Base-by-base conservation (phyloP, 1,140 invertebrate species). In the Zophobas morio region DNA sequence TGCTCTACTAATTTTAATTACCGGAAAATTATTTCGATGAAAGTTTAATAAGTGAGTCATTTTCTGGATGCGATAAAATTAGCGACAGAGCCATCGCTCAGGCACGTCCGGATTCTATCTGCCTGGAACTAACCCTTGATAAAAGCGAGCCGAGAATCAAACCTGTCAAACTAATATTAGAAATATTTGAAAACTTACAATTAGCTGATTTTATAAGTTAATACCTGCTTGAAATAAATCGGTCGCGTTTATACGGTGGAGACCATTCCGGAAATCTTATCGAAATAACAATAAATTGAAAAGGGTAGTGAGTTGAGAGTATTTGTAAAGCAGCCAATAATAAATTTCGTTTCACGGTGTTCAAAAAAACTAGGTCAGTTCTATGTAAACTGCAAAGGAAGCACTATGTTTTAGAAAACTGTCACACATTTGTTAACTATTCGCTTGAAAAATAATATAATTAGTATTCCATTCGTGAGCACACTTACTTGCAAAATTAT, bases 241-340 rank as follows among this genome's bases (percentile, higher is more conserved):
- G n/a, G n/a, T 51, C n/a, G n/a, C 35, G 57, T 60, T 37, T 60
- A 40, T 60, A 33, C n/a, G 37, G 4, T 20, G n/a, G 49, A 20
- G n/a, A 51, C 60, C 39, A 40, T 42, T 20, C 36, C 60, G 60
- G 39, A 66, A 66, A 66, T 66, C 60, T 39, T 66, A 40, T 51
- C 39, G 60, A 66, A 66, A 66, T 36, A 66, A 42, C 37, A 66
- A 66, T 66, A 66, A 66, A 66, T 66, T 66, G 60, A 66, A 66
- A 42, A 42, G 60, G 37, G 39, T 66, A 42, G 60, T 66, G 42
- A 66, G 42, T 20, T 20, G 37, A 4, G 49, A 4, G 49, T 51
- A 51, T 51, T 51, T 51, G 49, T 20, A 20, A 66, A 66, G 20
- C 60, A 40, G 39, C 20, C 60, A 66, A 66, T 66, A 66, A 66